Percentiles rank a stretch among this genome's conserved stretches.
These are phyloP conservation scores for Magallana ariakensis DNA, from an alignment of 1,140 invertebrate species.

Conservation along the genomic window DNA sequence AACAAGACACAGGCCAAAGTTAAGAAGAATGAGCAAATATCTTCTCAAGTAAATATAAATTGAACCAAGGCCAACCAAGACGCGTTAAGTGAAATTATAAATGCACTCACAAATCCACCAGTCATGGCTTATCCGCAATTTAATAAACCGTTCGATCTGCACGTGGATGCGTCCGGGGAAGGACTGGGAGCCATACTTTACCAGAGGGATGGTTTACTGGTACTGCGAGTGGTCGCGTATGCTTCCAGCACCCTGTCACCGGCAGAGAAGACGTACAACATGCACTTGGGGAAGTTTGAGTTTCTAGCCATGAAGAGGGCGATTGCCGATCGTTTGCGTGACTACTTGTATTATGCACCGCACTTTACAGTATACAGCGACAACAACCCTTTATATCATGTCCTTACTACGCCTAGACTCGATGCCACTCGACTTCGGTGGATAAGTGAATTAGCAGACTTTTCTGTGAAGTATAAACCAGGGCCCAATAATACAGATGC, in stretches of 20 bases:
- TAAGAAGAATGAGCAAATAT: slow-evolving; percentile 38
- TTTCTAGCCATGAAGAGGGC: slow-evolving; percentile 59
- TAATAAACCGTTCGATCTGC: slow-evolving; percentile 60
- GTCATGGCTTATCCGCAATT: slow-evolving; percentile 45
- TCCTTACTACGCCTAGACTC: slow-evolving; percentile 51
- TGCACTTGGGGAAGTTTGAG: slow-evolving; percentile 58
- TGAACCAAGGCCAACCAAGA: slow-evolving; percentile 19
- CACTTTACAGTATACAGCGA: slow-evolving; percentile 54
- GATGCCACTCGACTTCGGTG: slow-evolving; percentile 53
- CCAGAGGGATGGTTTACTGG: slow-evolving; percentile 42
- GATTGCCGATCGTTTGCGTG: slow-evolving; percentile 47
- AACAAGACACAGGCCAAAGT: slow-evolving; percentile 5
- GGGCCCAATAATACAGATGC: not conserved
- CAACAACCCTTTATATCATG: slow-evolving; percentile 54
- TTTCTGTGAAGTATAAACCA: not conserved
- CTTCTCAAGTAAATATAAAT: slow-evolving; percentile 20
- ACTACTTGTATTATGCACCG: slow-evolving; percentile 58
- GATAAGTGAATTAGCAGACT: slow-evolving; percentile 54
- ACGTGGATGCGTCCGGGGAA: slow-evolving; percentile 60
- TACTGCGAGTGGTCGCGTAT: slow-evolving; percentile 60
- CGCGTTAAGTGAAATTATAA: slow-evolving; percentile 15
- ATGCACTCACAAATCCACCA: slow-evolving; percentile 40
- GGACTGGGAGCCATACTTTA: slow-evolving; percentile 54
- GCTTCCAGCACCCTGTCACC: slow-evolving; percentile 49
- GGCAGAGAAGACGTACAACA: slow-evolving; percentile 52